Evolutionary conservation across 1,140 invertebrate species (phyloP).

Genomic region (Cydia fagiglandana): DNA sequence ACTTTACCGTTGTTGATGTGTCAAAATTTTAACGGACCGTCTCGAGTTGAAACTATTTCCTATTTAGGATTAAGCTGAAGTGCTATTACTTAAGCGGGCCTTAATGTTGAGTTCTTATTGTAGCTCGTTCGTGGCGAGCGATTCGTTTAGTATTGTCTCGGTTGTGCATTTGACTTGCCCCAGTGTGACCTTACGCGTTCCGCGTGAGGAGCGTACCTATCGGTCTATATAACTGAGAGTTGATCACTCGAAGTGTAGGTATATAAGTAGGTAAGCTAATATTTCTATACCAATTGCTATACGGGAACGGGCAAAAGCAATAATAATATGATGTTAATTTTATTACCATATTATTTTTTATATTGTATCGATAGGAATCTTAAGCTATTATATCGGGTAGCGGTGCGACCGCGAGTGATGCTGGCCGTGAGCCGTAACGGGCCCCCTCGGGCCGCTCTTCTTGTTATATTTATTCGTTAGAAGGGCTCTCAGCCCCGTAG

Average conservation of each 20-base stretch:
- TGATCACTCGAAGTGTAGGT: conserved; percentile 59
- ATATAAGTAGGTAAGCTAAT: conserved; percentile 73
- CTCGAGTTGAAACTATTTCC: conserved; percentile 65
- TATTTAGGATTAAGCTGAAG: conserved; percentile 76
- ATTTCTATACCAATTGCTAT: conserved; percentile 79
- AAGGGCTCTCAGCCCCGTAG: conserved; percentile 78
- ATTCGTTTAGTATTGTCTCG: conserved; percentile 77
- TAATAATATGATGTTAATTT: conserved; percentile 80
- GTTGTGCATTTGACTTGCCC: conserved; percentile 78
- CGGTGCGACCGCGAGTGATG: conserved; percentile 77
- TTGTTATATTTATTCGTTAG: conserved; percentile 78
- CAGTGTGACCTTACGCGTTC: conserved; percentile 69
- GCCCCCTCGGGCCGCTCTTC: conserved; percentile 55
- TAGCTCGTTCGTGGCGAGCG: conserved; percentile 49
- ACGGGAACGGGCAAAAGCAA: conserved; percentile 79
- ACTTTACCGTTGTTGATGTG: conserved; percentile 49
- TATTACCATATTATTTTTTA: conserved; percentile 80
- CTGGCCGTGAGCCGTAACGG: conserved; percentile 65
- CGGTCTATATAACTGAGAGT: conserved; percentile 56
- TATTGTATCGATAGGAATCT: conserved; percentile 75
- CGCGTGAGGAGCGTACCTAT: conserved; percentile 58
- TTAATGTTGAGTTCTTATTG: conserved; percentile 48
- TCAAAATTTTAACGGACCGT: conserved; percentile 56
- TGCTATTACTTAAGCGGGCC: conserved; percentile 78
- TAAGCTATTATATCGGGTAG: conserved; percentile 76